Base-by-base conservation (phyloP, 2,113 vertebrate species). In the pig (Sus scrofa) region DNA sequence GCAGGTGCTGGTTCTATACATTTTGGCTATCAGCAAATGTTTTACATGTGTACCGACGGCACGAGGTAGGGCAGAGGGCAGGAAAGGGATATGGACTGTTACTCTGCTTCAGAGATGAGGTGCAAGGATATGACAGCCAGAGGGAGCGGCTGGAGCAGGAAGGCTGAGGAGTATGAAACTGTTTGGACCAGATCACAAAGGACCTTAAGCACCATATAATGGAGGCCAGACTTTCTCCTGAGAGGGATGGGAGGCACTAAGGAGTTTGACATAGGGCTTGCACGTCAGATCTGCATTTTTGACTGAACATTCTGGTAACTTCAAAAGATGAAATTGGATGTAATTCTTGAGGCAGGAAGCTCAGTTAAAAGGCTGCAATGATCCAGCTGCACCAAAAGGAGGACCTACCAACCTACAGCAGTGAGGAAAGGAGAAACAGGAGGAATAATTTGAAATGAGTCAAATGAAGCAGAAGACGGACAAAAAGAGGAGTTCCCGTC, bases 21-120 rank as follows among this genome's bases (percentile, higher is more conserved):
- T 65, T 65, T 60, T n/a, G 44, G 50, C 39, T 74, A 50, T 50
- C 2, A 52, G 70, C 74, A 84, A 91, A 84, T 77, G 34, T 75
- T 44, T 44, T 60, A 62, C 0, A 44, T 14, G 44, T 6, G 44
- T 6, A 20, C 75, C 19, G 2, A 58, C 32, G 44, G 54, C 20
- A 32, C 24, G 74, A 71, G 39, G 32, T 37, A 75, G 60, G 65
- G 16, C 27, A 75, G 56, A 65, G 30, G 65, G 13, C 1, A 26
- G 34, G 34, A 50, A 1, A 6, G 77, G 54, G 54, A 4, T 12
- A 22, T 0, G 12, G 0, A 3, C 20, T 32, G 24, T 30, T 14
- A 34, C 9, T 44, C 74, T 60, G 44, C 16, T 68, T 84, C 39
- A 83, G 18, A 68, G 65, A 60, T 34, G 27, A 79, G 68, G 60